Percentiles rank a stretch among this genome's conserved stretches.
Conservation (phyloP, 2,888 invertebrate genomes). For the Hydrotaea cyrtoneurina region DNA sequence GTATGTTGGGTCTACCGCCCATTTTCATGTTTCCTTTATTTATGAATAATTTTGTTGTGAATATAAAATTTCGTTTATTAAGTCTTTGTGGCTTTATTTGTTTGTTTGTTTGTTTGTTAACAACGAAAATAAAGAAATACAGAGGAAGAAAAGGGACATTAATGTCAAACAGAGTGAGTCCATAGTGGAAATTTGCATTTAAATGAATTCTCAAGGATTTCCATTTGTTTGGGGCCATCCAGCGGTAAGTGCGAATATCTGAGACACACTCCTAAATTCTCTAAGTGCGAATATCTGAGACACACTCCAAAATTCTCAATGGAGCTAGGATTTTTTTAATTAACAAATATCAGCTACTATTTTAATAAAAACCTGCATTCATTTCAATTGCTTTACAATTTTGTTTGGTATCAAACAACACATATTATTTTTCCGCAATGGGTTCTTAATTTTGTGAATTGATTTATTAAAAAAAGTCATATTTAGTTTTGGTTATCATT, state of each 20-base stretch:
- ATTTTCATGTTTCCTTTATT: background rate
- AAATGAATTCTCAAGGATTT: conserved; percentile 14
- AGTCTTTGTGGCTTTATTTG: background rate
- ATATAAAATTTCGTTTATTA: background rate
- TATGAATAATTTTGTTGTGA: conserved; percentile 7
- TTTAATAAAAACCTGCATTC: too few relatives aligned
- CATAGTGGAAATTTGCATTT: conserved; percentile 25
- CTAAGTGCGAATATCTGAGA: too few relatives aligned
- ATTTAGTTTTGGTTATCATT: too few relatives aligned
- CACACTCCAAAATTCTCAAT: too few relatives aligned
- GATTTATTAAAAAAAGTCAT: too few relatives aligned
- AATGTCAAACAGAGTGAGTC: background rate
- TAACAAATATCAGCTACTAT: too few relatives aligned
- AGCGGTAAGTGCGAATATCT: background rate
- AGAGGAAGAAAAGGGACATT: background rate
- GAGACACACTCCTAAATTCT: too few relatives aligned
- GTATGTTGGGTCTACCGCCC: background rate
- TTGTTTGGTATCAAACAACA: too few relatives aligned
- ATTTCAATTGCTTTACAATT: too few relatives aligned
- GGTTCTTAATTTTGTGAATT: too few relatives aligned
- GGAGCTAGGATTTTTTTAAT: too few relatives aligned
- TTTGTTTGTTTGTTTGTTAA: background rate
- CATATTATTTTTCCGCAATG: too few relatives aligned
- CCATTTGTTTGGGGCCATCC: background rate
- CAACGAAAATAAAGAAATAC: background rate